Evolutionary conservation across 2,797 vertebrate genomes (phyloP).

Genomic region (Paramormyrops hopkinsi): DNA sequence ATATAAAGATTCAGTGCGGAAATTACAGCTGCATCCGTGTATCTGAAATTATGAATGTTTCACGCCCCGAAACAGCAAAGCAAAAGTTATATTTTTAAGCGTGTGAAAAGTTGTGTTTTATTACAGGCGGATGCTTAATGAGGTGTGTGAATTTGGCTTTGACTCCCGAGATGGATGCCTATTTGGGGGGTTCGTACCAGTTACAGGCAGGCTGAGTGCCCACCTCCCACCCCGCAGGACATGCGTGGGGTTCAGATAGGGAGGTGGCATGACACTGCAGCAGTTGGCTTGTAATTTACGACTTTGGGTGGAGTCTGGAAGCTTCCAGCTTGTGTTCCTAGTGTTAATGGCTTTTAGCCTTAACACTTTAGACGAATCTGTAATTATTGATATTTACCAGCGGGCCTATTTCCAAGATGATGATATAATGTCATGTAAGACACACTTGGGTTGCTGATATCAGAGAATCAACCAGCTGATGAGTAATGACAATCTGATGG

Average conservation of each 20-base stretch:
- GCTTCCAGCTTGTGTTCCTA: neutral
- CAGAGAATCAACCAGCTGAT: neutral
- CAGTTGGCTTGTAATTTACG: neutral
- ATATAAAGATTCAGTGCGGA: neutral
- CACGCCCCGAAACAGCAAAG: neutral
- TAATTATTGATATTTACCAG: neutral
- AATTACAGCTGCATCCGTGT: neutral
- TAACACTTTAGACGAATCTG: neutral
- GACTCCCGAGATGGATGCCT: neutral
- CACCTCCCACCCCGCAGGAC: neutral
- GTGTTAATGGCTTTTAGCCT: neutral
- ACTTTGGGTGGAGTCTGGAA: neutral
- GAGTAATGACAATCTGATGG: neutral
- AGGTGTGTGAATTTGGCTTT: neutral
- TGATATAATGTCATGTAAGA: neutral
- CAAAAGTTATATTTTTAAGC: neutral
- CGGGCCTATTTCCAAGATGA: neutral
- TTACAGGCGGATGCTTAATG: neutral
- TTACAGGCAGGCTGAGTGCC: neutral
- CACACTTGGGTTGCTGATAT: neutral
- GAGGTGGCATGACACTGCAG: neutral
- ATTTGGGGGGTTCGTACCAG: neutral
- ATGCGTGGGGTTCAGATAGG: neutral
- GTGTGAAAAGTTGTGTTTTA: neutral
- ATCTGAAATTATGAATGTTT: neutral